A percentile compares a stretch with the other conserved stretches of the same genome.
phyloP scores from a whole-genome alignment of 2,113 vertebrate genomes.

The Nerophis lumbriciformis region DNA sequence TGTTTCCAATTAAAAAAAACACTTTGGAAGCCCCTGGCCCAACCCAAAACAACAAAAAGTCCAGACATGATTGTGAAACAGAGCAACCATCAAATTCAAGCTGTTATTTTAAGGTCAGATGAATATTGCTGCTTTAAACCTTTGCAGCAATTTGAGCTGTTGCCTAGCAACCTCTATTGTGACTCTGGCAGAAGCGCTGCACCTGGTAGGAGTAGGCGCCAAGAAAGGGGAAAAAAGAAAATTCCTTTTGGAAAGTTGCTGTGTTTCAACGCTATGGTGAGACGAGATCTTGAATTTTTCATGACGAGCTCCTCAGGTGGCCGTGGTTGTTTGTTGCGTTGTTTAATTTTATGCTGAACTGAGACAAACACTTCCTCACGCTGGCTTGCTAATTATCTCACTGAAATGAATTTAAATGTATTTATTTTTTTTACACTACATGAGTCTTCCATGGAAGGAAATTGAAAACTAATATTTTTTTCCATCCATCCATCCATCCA shows the following conservation, averaged over 20 bases:
- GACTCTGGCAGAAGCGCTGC: background rate
- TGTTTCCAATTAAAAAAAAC: too few relatives aligned
- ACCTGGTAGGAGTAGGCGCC: background rate
- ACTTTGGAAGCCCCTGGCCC: too few relatives aligned
- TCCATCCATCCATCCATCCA: too few relatives aligned
- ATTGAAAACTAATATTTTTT: background rate
- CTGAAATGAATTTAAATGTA: background rate
- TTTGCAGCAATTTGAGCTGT: background rate
- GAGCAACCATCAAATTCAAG: background rate
- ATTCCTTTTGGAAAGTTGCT: background rate
- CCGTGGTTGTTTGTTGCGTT: background rate
- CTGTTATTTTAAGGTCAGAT: background rate
- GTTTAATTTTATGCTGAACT: background rate
- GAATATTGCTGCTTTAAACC: background rate
- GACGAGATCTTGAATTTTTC: background rate
- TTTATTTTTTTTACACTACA: background rate
- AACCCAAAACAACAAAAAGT: background rate
- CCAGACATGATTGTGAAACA: background rate
- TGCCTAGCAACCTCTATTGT: conserved; percentile 4
- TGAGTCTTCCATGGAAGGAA: background rate
- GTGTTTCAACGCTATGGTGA: background rate
- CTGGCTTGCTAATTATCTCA: background rate
- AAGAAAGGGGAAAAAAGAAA: background rate
- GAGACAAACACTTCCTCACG: background rate
- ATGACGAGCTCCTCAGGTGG: background rate